phyloP scores from a whole-genome alignment of 2,113 vertebrate species.

The Microtus oregoni region DNA sequence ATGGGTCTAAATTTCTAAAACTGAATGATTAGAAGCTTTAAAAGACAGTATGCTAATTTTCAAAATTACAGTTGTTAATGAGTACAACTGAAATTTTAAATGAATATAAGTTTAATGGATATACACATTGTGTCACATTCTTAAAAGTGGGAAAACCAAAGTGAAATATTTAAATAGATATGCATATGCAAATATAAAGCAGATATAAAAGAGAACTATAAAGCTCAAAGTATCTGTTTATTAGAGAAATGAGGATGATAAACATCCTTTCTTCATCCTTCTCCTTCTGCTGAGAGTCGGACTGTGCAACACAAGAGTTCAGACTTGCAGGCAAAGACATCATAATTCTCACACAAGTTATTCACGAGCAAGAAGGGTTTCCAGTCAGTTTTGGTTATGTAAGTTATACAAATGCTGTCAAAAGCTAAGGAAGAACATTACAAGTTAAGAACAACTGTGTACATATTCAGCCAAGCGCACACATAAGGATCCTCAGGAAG shows the following conservation, averaged over 20 bases:
- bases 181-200: conserved; percentile 1
- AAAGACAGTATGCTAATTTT: not conserved
- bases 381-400: conserved; percentile 4
- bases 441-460: not conserved
- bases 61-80: not conserved
- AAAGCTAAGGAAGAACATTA: not conserved
- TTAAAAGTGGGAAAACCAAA: conserved; percentile 16
- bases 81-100: not conserved
- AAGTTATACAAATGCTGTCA: conserved; percentile 21
- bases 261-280: not conserved
- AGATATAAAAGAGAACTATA: not conserved
- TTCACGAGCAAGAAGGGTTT: not conserved
- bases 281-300: not conserved
- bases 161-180: not conserved
- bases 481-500: not conserved
- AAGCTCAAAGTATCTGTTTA: not conserved
- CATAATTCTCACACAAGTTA: not conserved
- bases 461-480: not conserved
- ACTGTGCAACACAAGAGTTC: not conserved
- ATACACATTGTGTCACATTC: not conserved
- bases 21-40: not conserved
- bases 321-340: conserved; percentile 23
- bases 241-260: conserved; percentile 5
- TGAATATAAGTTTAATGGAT: not conserved
- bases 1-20: not conserved